These are phyloP conservation scores for Trichogramma evanescens DNA, from an alignment of 2,888 invertebrate species.

Conservation along the genomic window DNA sequence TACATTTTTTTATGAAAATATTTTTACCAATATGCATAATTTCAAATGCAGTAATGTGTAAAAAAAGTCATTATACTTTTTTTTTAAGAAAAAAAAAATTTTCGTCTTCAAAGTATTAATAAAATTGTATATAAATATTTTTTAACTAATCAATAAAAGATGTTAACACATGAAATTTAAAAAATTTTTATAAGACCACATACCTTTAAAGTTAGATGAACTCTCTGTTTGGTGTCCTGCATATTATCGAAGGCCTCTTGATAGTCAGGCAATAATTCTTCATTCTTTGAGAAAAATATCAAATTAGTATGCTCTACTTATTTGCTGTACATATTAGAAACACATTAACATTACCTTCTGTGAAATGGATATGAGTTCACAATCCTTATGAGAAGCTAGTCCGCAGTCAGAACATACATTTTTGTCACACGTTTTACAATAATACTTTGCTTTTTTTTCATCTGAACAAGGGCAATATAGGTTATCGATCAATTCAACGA, in stretches of 20 bases:
- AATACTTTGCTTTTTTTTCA: constrained; percentile 31
- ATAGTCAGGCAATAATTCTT: constrained; percentile 31
- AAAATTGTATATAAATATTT: constrained; percentile 6
- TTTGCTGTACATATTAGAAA: background rate
- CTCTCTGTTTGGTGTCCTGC: constrained; percentile 31
- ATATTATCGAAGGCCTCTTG: constrained; percentile 27
- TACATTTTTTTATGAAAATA: too few species aligned
- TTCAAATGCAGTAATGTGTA: too few species aligned
- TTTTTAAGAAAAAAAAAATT: constrained; percentile 7
- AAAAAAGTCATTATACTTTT: background rate
- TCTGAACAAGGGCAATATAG: constrained; percentile 29
- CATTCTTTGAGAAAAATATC: constrained; percentile 36
- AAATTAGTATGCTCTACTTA: background rate
- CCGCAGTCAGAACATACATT: constrained; percentile 47
- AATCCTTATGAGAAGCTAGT: constrained; percentile 38
- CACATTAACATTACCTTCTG: too few species aligned
- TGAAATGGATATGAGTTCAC: too few species aligned
- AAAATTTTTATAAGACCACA: background rate
- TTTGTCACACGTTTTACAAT: constrained; percentile 44
- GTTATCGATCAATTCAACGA: constrained; percentile 9
- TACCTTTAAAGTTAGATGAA: constrained; percentile 43
- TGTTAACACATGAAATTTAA: background rate
- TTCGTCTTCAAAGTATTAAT: constrained; percentile 9
- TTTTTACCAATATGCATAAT: too few species aligned
- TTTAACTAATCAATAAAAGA: background rate